phyloP scores from a whole-genome alignment of 2,113 vertebrate genomes.

The Notarius quadriscutis region DNA sequence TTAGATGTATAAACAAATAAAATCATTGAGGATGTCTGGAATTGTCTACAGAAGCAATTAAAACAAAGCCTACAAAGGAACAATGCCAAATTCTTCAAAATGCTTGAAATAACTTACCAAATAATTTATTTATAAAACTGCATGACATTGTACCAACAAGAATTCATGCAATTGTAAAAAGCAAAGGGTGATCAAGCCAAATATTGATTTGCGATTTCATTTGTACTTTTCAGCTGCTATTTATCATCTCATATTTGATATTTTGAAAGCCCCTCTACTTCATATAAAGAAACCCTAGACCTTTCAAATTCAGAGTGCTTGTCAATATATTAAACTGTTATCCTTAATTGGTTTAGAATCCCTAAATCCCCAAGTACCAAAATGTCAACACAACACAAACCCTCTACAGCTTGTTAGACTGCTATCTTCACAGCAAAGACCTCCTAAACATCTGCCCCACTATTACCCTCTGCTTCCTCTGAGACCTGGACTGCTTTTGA shows the following conservation, averaged over 20 bases:
- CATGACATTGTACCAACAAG: neutral
- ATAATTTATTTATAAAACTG: neutral
- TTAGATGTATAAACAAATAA: neutral
- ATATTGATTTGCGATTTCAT: neutral
- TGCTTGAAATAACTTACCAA: neutral
- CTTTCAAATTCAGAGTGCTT: conserved; percentile 33
- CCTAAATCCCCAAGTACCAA: conserved; percentile 38
- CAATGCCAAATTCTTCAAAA: neutral
- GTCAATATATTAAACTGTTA: conserved; percentile 51
- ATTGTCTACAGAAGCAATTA: neutral
- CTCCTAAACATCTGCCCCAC: conserved; percentile 45
- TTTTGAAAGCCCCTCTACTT: neutral
- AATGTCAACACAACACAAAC: conserved; percentile 30
- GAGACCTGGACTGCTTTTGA: conserved; percentile 53
- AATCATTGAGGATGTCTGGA: neutral
- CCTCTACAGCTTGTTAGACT: conserved; percentile 45
- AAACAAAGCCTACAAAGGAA: neutral
- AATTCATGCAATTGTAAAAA: neutral
- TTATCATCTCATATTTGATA: neutral
- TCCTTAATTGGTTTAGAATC: conserved; percentile 50
- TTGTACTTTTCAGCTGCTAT: neutral
- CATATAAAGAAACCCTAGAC: conserved; percentile 22
- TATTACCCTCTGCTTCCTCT: conserved; percentile 41
- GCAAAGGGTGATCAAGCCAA: neutral
- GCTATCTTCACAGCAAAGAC: conserved; percentile 39